Evolutionary conservation across 2,113 vertebrate species (phyloP).

Genomic region (Mormyrus lacerda): DNA sequence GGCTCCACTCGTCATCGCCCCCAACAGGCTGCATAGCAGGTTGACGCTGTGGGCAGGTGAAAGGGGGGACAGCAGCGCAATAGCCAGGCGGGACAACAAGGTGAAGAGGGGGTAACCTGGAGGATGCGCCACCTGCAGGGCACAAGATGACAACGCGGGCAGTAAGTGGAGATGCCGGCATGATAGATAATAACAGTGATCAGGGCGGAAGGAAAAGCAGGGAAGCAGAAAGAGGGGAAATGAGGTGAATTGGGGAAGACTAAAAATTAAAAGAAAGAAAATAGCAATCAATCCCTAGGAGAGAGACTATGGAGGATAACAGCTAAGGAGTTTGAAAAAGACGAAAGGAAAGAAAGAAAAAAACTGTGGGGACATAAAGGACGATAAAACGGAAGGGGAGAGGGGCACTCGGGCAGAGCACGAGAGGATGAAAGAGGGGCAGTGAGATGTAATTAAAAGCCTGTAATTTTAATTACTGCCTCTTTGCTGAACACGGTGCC

Average conservation of each 20-base stretch:
- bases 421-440: constrained; percentile 14
- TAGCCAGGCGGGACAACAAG: constrained; percentile 66
- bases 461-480: constrained; percentile 28
- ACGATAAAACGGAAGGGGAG: constrained; percentile 12
- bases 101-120: constrained; percentile 95
- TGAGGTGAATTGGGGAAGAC: background rate
- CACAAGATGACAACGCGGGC: background rate
- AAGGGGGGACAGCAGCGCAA: constrained; percentile 61
- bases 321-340: constrained; percentile 15
- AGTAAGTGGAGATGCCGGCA: background rate
- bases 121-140: constrained; percentile 83
- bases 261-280: background rate
- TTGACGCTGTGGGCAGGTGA: constrained; percentile 79
- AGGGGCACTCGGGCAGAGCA: background rate
- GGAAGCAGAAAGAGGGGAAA: constrained; percentile 33
- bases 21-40: constrained; percentile 74
- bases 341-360: background rate
- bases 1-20: constrained; percentile 72
- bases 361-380: background rate
- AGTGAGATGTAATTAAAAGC: constrained; percentile 25
- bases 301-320: constrained; percentile 31
- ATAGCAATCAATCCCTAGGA: background rate
- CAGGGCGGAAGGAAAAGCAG: background rate
- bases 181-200: background rate
- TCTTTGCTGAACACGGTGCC: constrained; percentile 11